phyloP scores from a whole-genome alignment of 2,113 vertebrate genomes.

The Geococcyx californianus region DNA sequence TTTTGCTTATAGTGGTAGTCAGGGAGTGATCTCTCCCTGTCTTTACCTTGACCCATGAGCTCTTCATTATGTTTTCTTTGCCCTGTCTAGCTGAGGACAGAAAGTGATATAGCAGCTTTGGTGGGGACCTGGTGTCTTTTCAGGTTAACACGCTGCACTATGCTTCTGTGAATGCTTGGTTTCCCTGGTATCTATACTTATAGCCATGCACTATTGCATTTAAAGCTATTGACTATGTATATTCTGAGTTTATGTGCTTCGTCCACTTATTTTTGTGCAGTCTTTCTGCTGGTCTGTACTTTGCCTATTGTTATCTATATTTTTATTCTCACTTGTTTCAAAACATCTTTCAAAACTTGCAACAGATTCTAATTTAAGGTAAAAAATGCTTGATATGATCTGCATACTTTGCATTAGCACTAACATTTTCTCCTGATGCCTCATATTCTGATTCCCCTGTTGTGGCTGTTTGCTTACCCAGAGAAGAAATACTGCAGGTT shows the following conservation, averaged over 20 bases:
- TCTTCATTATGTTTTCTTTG: background rate
- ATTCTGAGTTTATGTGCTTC: background rate
- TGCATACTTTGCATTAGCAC: background rate
- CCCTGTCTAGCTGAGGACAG: rapidly evolving
- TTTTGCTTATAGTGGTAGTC: background rate
- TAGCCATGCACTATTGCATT: background rate
- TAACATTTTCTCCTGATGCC: background rate
- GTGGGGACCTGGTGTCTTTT: background rate
- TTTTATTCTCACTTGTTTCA: background rate
- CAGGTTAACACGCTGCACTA: background rate
- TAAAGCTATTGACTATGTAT: background rate
- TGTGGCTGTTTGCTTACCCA: background rate
- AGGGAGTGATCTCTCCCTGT: background rate
- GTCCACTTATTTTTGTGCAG: background rate
- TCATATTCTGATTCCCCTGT: background rate
- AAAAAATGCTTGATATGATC: background rate
- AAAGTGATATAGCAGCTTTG: rapidly evolving
- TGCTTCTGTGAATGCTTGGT: background rate
- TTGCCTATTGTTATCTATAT: background rate
- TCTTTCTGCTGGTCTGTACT: background rate
- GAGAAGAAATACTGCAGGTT: background rate
- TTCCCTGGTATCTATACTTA: background rate
- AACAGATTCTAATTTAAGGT: background rate
- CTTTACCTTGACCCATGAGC: rapidly evolving
- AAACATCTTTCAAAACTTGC: rapidly evolving